phyloP scores from a whole-genome alignment of 2,888 invertebrate genomes.

The Leptarthrus brevirostris region DNA sequence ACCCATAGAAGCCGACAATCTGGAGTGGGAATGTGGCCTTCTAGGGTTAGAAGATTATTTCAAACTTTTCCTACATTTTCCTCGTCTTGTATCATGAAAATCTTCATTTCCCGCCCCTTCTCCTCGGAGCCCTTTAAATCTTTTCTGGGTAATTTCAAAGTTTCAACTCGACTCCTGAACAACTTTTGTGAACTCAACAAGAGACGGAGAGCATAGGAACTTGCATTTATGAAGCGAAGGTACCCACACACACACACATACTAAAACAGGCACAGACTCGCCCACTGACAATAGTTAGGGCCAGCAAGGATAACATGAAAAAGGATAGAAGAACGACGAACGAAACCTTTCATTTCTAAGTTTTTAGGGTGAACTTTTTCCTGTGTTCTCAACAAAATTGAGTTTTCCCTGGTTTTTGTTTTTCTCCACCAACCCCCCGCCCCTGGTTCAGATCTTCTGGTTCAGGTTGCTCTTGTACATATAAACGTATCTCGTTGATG shows the following conservation, averaged over 20 bases:
- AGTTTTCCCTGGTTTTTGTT: not conserved
- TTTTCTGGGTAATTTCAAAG: constrained; percentile 14
- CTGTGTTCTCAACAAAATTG: constrained; percentile 6
- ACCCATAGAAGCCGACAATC: not conserved
- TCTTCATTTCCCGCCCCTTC: not conserved
- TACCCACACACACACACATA: not conserved
- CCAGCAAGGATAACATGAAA: not conserved
- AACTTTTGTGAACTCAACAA: not conserved
- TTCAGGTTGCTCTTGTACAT: not conserved
- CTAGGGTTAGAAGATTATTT: not conserved
- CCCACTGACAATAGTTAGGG: not conserved
- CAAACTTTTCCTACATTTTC: constrained; percentile 13
- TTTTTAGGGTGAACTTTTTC: constrained; percentile 6
- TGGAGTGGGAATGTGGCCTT: not conserved
- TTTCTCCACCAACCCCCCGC: not conserved
- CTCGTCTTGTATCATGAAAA: not conserved
- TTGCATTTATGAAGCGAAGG: not conserved
- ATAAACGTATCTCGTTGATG: not conserved
- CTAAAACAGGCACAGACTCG: not conserved
- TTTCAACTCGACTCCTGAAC: not conserved
- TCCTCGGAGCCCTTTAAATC: not conserved
- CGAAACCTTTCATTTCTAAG: not conserved
- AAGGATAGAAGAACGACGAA: not conserved
- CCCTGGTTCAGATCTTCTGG: not conserved
- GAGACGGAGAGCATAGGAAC: not conserved